phyloP scores from a whole-genome alignment of 2,113 vertebrate genomes.

The Panurus biarmicus region DNA sequence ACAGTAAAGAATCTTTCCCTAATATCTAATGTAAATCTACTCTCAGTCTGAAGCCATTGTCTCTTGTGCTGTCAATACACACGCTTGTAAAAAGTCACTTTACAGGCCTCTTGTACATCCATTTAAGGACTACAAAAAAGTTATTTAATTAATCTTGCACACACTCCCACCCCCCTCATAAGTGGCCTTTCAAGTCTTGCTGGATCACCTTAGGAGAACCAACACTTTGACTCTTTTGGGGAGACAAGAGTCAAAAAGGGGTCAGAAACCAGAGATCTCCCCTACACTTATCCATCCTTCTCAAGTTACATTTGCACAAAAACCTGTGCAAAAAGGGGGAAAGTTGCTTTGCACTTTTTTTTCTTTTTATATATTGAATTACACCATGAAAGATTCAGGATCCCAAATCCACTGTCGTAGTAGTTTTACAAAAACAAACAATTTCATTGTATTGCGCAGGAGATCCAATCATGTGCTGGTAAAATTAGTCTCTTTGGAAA shows the following conservation, averaged over 20 bases:
- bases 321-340: background rate
- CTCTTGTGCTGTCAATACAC: background rate
- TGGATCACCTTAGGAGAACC: background rate
- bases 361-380: background rate
- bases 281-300: background rate
- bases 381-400: background rate
- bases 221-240: background rate
- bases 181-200: background rate
- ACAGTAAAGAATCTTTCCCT: background rate
- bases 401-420: background rate
- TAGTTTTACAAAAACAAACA: background rate
- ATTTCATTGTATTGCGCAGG: background rate
- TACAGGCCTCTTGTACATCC: too few relatives aligned
- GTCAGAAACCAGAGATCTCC: background rate
- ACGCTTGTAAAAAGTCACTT: background rate
- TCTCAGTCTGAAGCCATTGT: background rate
- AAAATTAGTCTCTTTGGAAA: background rate
- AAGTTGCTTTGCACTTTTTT: background rate
- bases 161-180: background rate
- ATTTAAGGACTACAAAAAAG: background rate
- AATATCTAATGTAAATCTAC: background rate
- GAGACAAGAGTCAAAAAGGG: background rate
- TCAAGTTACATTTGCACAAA: background rate
- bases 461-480: background rate
- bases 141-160: background rate